Base-by-base conservation (phyloP, 2,113 vertebrate species). In the Suncus etruscus region DNA sequence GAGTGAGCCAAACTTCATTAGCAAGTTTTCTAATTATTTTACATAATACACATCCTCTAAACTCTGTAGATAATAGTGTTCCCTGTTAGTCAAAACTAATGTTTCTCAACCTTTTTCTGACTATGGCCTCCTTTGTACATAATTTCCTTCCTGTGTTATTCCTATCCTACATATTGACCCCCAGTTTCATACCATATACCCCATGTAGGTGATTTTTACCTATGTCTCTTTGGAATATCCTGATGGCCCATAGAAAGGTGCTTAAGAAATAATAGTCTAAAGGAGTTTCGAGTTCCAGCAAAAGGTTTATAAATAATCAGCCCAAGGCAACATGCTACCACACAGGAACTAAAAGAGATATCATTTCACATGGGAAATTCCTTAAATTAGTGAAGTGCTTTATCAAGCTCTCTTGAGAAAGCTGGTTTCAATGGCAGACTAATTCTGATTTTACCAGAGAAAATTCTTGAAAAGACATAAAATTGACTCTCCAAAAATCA, bases 291-390 rank as follows among this genome's bases (percentile, higher is more conserved):
- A 22, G 24, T 9, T 9, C 11, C 0, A 48, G 11, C 1, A 0
- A 39, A 27, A 58, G 1, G 5, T 0, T 0, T 11, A 4, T 58
- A 14, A 0, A 0, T 1, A 76, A 1, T 1, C 3, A 1, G 54
- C 20, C n/a, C 31, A 29, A 2, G 0, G 32, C 0, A 0, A 14
- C 8, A 15, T 39, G 0, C 48, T 0, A 12, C 20, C 50, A 2
- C 50, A 7, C 9, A 10, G 48, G 14, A 61, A 18, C 31, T 6
- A 31, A 20, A 77, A 39, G 39, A 22, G 47, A 22, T 22, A 7
- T 1, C 2, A 4, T 39, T 31, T 63, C 63, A 31, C 72, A n/a
- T 61, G 16, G 68, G 68, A 61, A 0, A 48, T 39, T 50, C 58
- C 22, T 12, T 63, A 74, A 0, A 11, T 11, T 18, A 20, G 54